phyloP scores from a whole-genome alignment of 2,888 invertebrate species.

The Salticus scenicus region DNA sequence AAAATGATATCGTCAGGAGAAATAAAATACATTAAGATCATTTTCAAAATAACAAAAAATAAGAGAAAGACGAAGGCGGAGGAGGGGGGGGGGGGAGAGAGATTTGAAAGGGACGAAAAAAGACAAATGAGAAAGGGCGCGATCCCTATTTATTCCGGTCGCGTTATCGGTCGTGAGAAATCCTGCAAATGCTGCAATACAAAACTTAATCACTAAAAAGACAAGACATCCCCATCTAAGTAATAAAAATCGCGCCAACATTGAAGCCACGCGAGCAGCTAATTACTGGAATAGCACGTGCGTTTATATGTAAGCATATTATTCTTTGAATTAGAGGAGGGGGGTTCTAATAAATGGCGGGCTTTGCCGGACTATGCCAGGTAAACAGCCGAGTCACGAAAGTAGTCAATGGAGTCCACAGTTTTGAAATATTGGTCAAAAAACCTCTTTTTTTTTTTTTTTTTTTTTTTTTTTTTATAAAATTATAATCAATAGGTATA shows the following conservation, averaged over 20 bases:
- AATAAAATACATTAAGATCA: too few species aligned
- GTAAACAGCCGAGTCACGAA: too few species aligned
- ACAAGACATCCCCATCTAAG: neutral
- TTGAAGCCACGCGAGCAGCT: neutral
- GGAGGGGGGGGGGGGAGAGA: too few species aligned
- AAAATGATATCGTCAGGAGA: neutral
- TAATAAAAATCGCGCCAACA: slow-evolving; percentile 6
- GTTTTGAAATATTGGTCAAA: too few species aligned
- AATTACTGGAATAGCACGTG: slow-evolving; percentile 2
- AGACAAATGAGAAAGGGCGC: neutral
- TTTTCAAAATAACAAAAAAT: neutral
- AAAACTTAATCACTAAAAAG: neutral
- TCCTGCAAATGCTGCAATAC: neutral
- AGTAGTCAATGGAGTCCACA: too few species aligned
- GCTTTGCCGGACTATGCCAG: too few species aligned
- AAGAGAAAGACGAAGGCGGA: too few species aligned
- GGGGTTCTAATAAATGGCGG: neutral
- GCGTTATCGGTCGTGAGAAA: neutral
- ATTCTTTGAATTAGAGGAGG: neutral
- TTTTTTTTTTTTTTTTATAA: too few species aligned
- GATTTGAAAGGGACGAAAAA: neutral
- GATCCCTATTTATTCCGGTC: neutral
- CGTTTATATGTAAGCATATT: neutral
- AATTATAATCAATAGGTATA: too few species aligned
- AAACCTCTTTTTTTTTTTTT: too few species aligned